These are phyloP conservation scores for Thunnus thynnus DNA, from an alignment of 2,113 vertebrate species.

Conservation along the genomic window DNA sequence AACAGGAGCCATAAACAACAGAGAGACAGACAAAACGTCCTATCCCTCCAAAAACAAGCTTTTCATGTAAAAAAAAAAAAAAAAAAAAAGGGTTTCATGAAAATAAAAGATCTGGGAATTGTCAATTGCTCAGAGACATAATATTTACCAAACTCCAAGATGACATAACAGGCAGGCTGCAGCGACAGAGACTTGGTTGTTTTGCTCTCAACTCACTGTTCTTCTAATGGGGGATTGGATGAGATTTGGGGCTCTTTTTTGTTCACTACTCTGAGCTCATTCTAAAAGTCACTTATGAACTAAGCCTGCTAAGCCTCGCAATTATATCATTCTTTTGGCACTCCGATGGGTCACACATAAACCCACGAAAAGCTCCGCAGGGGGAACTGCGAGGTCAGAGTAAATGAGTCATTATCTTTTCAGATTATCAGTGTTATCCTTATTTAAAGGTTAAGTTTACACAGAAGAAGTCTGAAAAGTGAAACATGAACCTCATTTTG, in stretches of 20 bases:
- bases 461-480: constrained; percentile 1
- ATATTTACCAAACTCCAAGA: constrained; percentile 71
- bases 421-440: constrained; percentile 14
- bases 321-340: constrained; percentile 63
- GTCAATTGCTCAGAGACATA: constrained; percentile 66
- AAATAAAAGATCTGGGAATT: constrained; percentile 43
- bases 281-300: constrained; percentile 51
- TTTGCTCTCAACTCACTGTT: constrained; percentile 43
- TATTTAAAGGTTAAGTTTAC: constrained; percentile 21
- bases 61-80: constrained; percentile 11
- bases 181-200: constrained; percentile 38
- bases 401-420: background rate
- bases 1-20: constrained; percentile 58
- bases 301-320: constrained; percentile 27
- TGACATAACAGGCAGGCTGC: constrained; percentile 54
- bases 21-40: constrained; percentile 11
- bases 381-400: background rate
- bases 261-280: constrained; percentile 59
- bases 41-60: constrained; percentile 14
- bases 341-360: background rate
- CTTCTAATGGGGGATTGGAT: constrained; percentile 51
- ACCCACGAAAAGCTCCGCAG: constrained; percentile 7
- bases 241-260: constrained; percentile 8
- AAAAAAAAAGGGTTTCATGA: background rate
- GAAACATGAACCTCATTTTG: constrained; percentile 18